Evolutionary conservation across 2,888 invertebrate genomes (phyloP).

Genomic region (Lepidocyrtinus sp.): DNA sequence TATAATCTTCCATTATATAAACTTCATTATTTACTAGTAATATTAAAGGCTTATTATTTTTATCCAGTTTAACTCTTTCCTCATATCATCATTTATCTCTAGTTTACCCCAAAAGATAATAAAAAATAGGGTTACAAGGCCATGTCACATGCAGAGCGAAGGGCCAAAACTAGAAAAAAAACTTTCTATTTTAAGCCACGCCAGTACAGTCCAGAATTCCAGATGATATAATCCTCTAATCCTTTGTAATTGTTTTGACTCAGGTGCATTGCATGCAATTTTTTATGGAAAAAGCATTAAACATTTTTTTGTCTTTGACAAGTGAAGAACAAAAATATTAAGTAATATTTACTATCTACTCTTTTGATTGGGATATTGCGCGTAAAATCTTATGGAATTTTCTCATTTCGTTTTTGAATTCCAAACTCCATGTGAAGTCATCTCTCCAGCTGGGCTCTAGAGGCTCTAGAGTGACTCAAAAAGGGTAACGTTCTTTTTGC

Average conservation of each 20-base stretch:
- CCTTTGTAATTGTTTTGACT: constrained; percentile 4
- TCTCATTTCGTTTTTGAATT: constrained; percentile 70
- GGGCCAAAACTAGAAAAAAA: constrained; percentile 16
- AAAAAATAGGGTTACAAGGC: constrained; percentile 46
- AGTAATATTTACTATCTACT: constrained; percentile 25
- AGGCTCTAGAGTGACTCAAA: too few species aligned
- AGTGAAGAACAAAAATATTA: constrained; percentile 36
- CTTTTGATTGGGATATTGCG: constrained; percentile 46
- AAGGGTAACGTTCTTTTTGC: constrained; percentile 26
- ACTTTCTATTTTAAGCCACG: constrained; percentile 55
- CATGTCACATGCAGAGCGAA: constrained; percentile 42
- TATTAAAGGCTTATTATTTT: constrained; percentile 51
- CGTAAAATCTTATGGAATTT: constrained; percentile 64
- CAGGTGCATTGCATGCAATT: constrained; percentile 17
- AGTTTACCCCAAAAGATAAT: constrained; percentile 28
- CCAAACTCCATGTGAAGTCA: constrained; percentile 70
- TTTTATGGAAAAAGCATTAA: constrained; percentile 54
- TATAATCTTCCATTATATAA: constrained; percentile 63
- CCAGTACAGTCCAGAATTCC: too few species aligned
- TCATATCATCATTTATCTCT: neutral
- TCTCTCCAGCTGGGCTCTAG: constrained; percentile 55
- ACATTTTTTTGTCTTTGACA: constrained; percentile 52
- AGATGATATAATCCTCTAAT: neutral
- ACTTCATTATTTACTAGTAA: constrained; percentile 40
- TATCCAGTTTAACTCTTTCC: constrained; percentile 44